Base-by-base conservation (phyloP, 1,140 invertebrate genomes). In the Drosophila repleta region DNA sequence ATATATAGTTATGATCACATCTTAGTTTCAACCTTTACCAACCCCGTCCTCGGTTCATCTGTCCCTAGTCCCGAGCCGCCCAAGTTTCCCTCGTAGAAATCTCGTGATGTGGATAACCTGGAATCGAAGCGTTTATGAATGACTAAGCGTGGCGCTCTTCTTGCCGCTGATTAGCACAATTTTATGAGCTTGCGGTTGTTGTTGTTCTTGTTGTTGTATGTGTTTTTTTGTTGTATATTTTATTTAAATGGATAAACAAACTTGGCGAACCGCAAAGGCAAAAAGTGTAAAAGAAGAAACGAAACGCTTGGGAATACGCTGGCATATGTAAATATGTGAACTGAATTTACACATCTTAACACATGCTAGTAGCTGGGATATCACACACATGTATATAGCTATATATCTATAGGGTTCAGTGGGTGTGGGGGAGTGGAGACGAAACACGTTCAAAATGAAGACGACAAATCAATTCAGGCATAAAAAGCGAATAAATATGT, bases 401-500 rank as follows among this genome's bases (percentile, higher is more conserved):
- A 26, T 55, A 43, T 68, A 63, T 39, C 35, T 68, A 49, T 51
- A 52, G 41, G 49, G 60, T 76, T 73, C 55, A 77, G 57, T 46
- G 74, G 62, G 76, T 69, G 51, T 55, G 57, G 48, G 45, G 32
- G 46, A 49, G 37, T n/a, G n/a, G 43, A 64, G 43, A 29, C 56
- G 74, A 80, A 81, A 87, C 76, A 74, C 58, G 70, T 72, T 82
- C 66, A 76, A 82, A 78, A 79, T 71, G 83, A 73, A 80, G 82
- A 83, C 84, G 83, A 88, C 83, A 88, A 88, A 88, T 88, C 83
- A 88, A 88, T 88, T 88, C 83, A 89, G 83, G 83, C 83, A 88
- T 88, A 88, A 88, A 89, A 88, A 88, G 83, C 76, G 83, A 88
- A 88, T 88, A 88, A 88, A 88, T 88, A 88, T 88, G 84, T 88